Evolutionary conservation across 2,888 invertebrate genomes (phyloP).

Genomic region (Ophioninae sp.): DNA sequence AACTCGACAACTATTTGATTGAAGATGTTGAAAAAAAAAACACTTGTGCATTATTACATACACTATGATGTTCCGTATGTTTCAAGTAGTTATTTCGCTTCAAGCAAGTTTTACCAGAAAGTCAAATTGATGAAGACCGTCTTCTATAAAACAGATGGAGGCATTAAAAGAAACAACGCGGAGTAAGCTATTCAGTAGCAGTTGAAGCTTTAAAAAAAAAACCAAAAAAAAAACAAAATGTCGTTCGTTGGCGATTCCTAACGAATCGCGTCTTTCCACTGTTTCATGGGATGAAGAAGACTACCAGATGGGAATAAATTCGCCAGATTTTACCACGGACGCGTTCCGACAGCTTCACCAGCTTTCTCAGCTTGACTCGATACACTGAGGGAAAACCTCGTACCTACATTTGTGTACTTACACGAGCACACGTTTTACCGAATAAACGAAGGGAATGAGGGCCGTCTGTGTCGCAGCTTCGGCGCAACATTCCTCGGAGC

Average conservation of each 20-base stretch:
- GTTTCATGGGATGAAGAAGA: slow-evolving; percentile 3
- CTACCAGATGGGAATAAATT: slow-evolving; percentile 47
- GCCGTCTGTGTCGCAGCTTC: slow-evolving; percentile 25
- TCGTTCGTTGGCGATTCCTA: slow-evolving; percentile 3
- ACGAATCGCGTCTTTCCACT: slow-evolving; percentile 36
- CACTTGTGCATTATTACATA: no score
- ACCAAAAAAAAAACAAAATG: no score
- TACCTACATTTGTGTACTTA: slow-evolving; percentile 16
- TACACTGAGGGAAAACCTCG: slow-evolving; percentile 9
- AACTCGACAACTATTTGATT: no score
- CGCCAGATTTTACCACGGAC: slow-evolving; percentile 7
- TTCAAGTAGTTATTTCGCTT: no score
- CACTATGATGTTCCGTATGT: no score
- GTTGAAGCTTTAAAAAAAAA: not conserved
- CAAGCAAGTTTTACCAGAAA: not conserved
- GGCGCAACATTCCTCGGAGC: slow-evolving; percentile 19
- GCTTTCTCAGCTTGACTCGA: slow-evolving; percentile 35
- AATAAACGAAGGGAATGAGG: slow-evolving; percentile 21
- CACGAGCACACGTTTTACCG: slow-evolving; percentile 4
- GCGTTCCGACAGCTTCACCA: slow-evolving; percentile 31
- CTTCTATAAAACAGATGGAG: not conserved
- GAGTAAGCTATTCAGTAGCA: not conserved
- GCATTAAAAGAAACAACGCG: slow-evolving; percentile 1
- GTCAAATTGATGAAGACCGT: not conserved
- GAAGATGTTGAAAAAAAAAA: no score